Evolutionary conservation across 1,140 invertebrate genomes (phyloP), one percentile per base, ranked within the genome.

Genomic region (Pararge aegeria): DNA sequence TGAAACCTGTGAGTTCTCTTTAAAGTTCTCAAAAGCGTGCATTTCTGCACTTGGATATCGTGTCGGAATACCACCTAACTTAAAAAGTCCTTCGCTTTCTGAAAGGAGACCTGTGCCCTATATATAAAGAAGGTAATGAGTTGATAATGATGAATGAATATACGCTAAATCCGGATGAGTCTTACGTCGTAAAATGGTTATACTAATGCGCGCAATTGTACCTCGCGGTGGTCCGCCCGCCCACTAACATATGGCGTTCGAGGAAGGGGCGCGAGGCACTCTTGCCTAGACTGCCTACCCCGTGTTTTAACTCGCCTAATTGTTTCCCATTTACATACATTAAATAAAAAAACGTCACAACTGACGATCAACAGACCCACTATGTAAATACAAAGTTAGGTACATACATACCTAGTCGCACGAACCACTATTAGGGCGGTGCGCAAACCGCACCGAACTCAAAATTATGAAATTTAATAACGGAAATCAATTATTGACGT

Each of bases 281-380:
- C 83, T 78, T 83, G 80, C 83, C 81, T 84, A 85, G 73, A 84
- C 81, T 82, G 80, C 79, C 82, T 81, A 82, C 86, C 86, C 83
- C 83, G 85, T 80, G 80, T 87, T 79, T 87, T 87, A 89, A 89
- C 81, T 85, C 78, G 81, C 84, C 83, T 89, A 89, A 89, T 89
- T 89, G 86, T 76, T 87, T 89, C 83, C 82, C 86, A 89, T 89
- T 89, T 89, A 86, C 83, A 89, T 89, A 89, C 70, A 89, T 89
- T 89, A 87, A 80, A 74, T 70, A 75, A 87, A 88, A 83, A 83
- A 71, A 51, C 67, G 72, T 67, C 70, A 64, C 84, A 87, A 87
- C 84, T 86, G 80, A 76, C 86, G 80, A 71, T 66, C 49, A 68
- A 67, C 74, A 72, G 70, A 66, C 74, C 74, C 73, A 64, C 70